phyloP scores from a whole-genome alignment of 2,113 vertebrate species.

The Castor canadensis region DNA sequence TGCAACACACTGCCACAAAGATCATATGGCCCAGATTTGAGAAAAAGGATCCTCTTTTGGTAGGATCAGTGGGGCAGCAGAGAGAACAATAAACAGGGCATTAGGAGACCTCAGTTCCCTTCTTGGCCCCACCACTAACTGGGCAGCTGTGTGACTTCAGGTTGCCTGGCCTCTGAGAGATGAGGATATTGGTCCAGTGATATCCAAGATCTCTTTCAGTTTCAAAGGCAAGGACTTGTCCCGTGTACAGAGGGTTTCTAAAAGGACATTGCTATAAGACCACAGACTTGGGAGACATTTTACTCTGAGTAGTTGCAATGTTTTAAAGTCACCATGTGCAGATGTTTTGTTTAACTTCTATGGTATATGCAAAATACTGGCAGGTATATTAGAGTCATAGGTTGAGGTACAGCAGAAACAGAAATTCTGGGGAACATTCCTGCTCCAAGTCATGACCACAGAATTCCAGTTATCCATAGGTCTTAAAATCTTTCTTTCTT shows the following conservation, averaged over 20 bases:
- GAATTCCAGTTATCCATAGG: neutral
- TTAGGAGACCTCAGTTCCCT: neutral
- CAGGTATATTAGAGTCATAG: neutral
- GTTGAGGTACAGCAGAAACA: constrained; percentile 30
- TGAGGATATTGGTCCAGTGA: neutral
- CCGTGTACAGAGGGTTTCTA: neutral
- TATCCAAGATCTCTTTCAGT: neutral
- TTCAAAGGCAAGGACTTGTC: constrained; percentile 18
- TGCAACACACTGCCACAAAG: neutral
- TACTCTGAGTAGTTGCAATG: neutral
- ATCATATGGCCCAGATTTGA: neutral
- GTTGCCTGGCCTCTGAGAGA: constrained; percentile 2
- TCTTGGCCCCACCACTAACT: neutral
- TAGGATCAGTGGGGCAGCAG: neutral
- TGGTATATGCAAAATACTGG: neutral
- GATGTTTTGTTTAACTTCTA: neutral
- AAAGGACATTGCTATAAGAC: neutral
- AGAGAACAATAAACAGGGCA: neutral
- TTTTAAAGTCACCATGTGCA: neutral
- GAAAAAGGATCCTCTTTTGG: neutral
- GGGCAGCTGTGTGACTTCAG: neutral
- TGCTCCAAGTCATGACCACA: neutral
- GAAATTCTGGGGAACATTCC: neutral
- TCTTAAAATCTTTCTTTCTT: neutral
- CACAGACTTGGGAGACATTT: neutral